Percentiles rank a stretch among this genome's conserved stretches.
phyloP scores from a whole-genome alignment of 2,888 invertebrate genomes.

The Halictus ligatus region DNA sequence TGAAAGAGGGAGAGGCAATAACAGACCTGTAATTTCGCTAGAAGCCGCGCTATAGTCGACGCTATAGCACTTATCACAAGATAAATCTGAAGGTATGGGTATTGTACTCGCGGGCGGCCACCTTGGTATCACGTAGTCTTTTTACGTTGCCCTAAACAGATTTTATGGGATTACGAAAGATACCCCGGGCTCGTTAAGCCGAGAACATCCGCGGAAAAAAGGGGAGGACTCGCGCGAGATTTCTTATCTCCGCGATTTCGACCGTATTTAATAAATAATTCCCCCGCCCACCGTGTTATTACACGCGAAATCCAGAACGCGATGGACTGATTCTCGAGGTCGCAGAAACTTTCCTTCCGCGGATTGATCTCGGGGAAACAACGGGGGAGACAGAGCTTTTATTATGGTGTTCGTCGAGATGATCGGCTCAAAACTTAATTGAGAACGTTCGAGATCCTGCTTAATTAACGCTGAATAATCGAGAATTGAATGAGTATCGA shows the following conservation, averaged over 20 bases:
- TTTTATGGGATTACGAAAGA: constrained; percentile 60
- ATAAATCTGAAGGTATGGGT: constrained; percentile 54
- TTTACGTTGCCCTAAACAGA: constrained; percentile 70
- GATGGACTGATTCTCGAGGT: constrained; percentile 28
- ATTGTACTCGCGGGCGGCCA: constrained; percentile 36
- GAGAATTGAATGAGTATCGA: too few species aligned
- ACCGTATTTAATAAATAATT: constrained; percentile 57
- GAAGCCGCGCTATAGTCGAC: constrained; percentile 12
- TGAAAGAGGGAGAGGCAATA: background rate
- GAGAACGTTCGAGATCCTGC: too few species aligned
- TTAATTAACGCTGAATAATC: too few species aligned
- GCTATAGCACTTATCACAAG: constrained; percentile 42
- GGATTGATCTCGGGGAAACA: background rate
- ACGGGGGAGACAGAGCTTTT: too few species aligned
- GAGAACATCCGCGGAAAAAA: constrained; percentile 2
- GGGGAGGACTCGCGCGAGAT: background rate
- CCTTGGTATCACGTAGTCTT: constrained; percentile 43
- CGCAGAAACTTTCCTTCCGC: constrained; percentile 14
- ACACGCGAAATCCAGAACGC: constrained; percentile 1
- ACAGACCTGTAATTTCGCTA: constrained; percentile 13
- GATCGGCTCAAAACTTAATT: too few species aligned
- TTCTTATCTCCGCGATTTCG: constrained; percentile 29
- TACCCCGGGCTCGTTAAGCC: background rate
- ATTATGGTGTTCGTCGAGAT: too few species aligned
- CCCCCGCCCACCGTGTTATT: constrained; percentile 19